Evolutionary conservation across 2,113 vertebrate genomes (phyloP), one percentile per base, ranked within the genome.

Genomic region (Indicator maculatus): DNA sequence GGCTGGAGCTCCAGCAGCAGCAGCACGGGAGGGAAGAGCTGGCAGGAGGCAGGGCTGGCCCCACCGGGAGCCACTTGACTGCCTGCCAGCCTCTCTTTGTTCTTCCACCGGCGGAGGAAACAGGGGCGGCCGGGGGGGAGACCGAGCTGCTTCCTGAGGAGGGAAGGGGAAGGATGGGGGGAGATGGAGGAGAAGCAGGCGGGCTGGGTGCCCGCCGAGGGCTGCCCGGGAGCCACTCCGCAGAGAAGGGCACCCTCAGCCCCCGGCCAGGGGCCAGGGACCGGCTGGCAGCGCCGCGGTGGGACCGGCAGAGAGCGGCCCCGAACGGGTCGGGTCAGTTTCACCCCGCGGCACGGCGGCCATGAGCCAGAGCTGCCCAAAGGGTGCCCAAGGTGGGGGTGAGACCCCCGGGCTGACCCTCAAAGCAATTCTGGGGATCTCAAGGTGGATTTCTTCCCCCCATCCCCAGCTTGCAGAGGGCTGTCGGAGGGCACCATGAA

Each of bases 41-140:
- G 94, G 83, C 87, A 45, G 66, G 93, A 65, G 9, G 80, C 79
- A 65, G 85, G 60, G 76, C 77, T 93, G 89, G 92, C 94, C 94
- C 93, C 85, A 86, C 90, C 65, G 76, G 91, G 89, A 91, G 88
- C 95, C 82, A 86, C 94, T 86, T 92, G 95, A 88, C 65, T 72
- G 90, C 74, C 89, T 90, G 93, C 95, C 97, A 95, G 83, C 83
- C 31, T 75, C 83, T 83, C 95, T 96, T 93, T 97, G 95, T 96
- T 95, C 97, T 96, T 91, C 93, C 94, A 79, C 56, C 76, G 74
- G 95, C 23, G 4, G 82, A 94, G 95, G 93, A 95, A 96, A 90
- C 83, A 50, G 24, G 89, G 79, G 88, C 13, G 61, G 91, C 89
- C 9, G 9, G 91, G 41, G 41, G 76, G 88, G 61, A 83, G 86